Evolutionary conservation across 35 echinoderm and acorn worm genomes (phyloP), one percentile per base, ranked within the genome.

Genomic region (Eucidaris tribuloides): DNA sequence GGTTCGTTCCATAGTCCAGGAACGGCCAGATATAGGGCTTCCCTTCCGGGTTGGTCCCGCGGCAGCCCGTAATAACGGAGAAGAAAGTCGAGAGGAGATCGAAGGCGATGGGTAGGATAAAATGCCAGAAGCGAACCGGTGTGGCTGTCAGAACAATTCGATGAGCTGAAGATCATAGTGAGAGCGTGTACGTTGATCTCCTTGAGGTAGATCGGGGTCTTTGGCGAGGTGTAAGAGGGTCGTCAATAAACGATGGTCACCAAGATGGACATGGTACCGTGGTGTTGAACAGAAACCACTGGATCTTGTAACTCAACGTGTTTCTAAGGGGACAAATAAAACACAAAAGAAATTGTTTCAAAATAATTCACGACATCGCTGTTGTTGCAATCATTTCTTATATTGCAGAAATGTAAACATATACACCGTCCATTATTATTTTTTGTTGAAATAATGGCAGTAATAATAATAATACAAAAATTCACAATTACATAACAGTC

Each of bases 201-300:
- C 19, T 64, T 45, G 55, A 86, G 33, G 48, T 81, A 62, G 0
- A 31, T 46, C 5, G 44, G 55, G 29, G 34, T 19, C 7, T 83
- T 31, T 15, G 57, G 32, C 1, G 80, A 27, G 19, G 50, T 64
- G 61, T 80, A 88, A 19, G 81, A 58, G 13, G 77, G 35, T 0
- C 36, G 31, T 77, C 85, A 88, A 36, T 88, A 88, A 55, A 88
- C 66, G 43, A 88, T 65, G 27, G 57, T 88, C 20, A 88, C 77
- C 15, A 88, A 45, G 32, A 79, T 58, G 14, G 58, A 64, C 30
- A 65, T 48, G 27, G 54, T 2, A 80, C 36, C 29, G 74, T 62
- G 0, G 77, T 37, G 45, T 88, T 81, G 37, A 66, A 66, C 15
- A 88, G 85, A 29, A 80, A 60, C 85, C 85, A 88, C n/a, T 79